Evolutionary conservation across 2,797 vertebrate genomes (phyloP), one percentile per base, ranked within the genome.

Genomic region (Apogon talboti): DNA sequence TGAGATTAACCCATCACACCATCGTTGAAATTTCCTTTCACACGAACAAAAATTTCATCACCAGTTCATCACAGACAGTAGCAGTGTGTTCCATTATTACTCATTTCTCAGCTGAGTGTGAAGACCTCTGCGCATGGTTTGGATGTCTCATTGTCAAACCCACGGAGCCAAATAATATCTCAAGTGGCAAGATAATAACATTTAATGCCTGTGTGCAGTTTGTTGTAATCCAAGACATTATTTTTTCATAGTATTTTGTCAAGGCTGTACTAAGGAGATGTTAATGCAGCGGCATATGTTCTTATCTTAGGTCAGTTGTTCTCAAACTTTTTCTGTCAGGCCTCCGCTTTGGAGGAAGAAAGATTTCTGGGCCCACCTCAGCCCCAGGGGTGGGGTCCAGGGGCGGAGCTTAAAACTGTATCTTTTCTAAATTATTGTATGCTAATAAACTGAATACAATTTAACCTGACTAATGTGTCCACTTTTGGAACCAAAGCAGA

Each of bases 1-100:
- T 66, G 63, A 87, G 88, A 85, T 89, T 89, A 85, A 89, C 87
- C 81, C 84, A 66, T 74, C 86, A 86, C 64, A 75, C 46, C 70
- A 69, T 85, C 57, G 85, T 74, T 85, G 87, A 88, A 79, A 77
- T 88, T 86, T 81, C 58, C 71, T 78, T 84, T 66, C 47, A 35
- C 44, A 74, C 68, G 69, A 63, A 71, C 56, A 63, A 43, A 74
- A 70, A 72, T 71, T 53, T 77, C 66, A 74, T 76, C 78, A 50
- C 43, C 41, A 62, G 53, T 42, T 56, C 59, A 70, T 81, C 57
- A 57, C 40, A 63, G 61, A 74, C 56, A 52, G 65, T 53, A 64
- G 51, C 62, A 30, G 44, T 21, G 5, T 7, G 40, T 64, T 55
- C 60, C 12, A 7, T 63, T 64, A 48, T 30, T 66, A 61, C 42